Evolutionary conservation across 2,797 vertebrate species (phyloP).

Genomic region (Emydoidea blandingii): DNA sequence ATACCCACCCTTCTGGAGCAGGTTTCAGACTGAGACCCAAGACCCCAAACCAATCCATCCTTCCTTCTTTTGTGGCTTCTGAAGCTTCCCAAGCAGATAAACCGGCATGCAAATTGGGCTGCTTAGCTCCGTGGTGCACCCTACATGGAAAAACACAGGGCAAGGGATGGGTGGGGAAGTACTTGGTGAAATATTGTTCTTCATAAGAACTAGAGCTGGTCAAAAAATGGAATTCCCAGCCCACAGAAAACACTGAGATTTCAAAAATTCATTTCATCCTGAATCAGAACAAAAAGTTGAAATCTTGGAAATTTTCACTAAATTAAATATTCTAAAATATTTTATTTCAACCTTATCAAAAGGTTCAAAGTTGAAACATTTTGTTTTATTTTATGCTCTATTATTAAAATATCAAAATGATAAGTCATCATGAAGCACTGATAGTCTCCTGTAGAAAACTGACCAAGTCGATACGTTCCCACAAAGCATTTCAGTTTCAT

Average conservation of each 20-base stretch:
- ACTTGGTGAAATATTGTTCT: neutral
- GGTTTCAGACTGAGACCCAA: neutral
- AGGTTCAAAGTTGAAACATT: neutral
- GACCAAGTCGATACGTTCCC: neutral
- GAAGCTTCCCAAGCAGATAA: accelerated
- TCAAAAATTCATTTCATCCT: neutral
- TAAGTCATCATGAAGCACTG: neutral
- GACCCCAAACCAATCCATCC: neutral
- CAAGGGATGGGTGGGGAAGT: accelerated
- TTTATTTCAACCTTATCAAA: neutral
- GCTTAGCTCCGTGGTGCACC: neutral
- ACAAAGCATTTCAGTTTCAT: neutral
- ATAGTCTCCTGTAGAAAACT: neutral
- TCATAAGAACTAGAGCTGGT: neutral
- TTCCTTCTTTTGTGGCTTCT: accelerated
- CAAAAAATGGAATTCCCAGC: neutral
- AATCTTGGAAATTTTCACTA: neutral
- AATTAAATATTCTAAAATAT: neutral
- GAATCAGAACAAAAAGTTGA: neutral
- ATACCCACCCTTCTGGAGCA: accelerated
- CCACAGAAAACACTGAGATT: neutral
- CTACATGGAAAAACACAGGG: neutral
- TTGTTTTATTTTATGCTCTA: neutral
- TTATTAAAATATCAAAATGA: neutral
- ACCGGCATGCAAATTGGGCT: neutral